phyloP scores from a whole-genome alignment of 30 jellyfish, hydroid and myxozoan genomes.

The Hydractinia symbiolongicarpus region DNA sequence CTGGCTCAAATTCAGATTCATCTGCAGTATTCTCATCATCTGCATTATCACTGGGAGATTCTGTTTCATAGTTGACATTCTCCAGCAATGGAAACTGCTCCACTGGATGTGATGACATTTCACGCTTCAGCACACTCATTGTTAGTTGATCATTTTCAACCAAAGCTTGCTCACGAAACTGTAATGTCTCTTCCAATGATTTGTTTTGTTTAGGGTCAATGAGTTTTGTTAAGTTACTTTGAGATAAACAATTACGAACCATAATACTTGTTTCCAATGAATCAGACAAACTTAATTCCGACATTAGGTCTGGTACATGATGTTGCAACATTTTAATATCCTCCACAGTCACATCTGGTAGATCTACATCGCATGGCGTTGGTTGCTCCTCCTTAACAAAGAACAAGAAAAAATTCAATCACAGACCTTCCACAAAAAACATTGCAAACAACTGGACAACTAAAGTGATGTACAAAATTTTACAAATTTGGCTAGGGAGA shows the following conservation, averaged over 20 bases:
- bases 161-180: slow-evolving; percentile 43
- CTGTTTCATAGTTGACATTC: slow-evolving; percentile 29
- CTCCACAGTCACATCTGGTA: slow-evolving; percentile 66
- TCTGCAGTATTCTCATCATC: slow-evolving; percentile 28
- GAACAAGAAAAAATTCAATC: not conserved
- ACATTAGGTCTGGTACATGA: slow-evolving; percentile 69
- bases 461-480: not conserved
- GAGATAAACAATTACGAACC: slow-evolving; percentile 64
- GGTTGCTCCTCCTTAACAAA: slow-evolving; percentile 76
- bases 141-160: slow-evolving; percentile 50
- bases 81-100: slow-evolving; percentile 41
- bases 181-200: slow-evolving; percentile 51
- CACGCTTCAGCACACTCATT: slow-evolving; percentile 78
- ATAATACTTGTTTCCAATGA: slow-evolving; percentile 59
- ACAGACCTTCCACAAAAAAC: not conserved
- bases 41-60: slow-evolving; percentile 34
- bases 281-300: slow-evolving; percentile 66
- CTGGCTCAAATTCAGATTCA: slow-evolving; percentile 58
- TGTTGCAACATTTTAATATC: slow-evolving; percentile 64
- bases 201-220: slow-evolving; percentile 67
- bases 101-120: slow-evolving; percentile 62
- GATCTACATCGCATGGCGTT: slow-evolving; percentile 49
- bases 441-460: not conserved
- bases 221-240: slow-evolving; percentile 52
- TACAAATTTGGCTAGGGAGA: not conserved